Conservation (phyloP, 2,888 invertebrate genomes). For the Amphipoea oculea region DNA sequence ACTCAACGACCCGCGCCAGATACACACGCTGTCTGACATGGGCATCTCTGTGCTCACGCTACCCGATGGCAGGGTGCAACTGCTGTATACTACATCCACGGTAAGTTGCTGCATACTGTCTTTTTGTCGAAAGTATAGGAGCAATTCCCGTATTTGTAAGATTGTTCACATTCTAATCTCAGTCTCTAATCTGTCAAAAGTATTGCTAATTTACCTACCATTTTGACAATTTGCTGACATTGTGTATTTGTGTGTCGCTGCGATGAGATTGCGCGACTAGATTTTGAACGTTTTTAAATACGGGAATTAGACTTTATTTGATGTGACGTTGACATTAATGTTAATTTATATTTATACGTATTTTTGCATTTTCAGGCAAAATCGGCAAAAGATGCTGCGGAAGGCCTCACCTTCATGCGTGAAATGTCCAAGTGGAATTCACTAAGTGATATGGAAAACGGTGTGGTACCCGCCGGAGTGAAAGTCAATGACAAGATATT, state of each 20-base stretch:
- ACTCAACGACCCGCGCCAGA: conserved; percentile 96
- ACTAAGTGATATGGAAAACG: conserved; percentile 91
- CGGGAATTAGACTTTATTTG: neutral
- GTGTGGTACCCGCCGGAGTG: conserved; percentile 82
- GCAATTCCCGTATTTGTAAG: neutral
- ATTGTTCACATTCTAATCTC: neutral
- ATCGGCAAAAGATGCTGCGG: conserved; percentile 96
- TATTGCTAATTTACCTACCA: neutral
- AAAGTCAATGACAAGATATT: conserved; percentile 75
- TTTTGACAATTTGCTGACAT: neutral
- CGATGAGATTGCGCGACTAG: neutral
- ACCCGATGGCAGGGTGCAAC: conserved; percentile 97
- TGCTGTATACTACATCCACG: conserved; percentile 96
- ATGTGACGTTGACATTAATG: neutral
- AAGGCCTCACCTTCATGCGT: conserved; percentile 98
- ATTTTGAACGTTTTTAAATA: neutral
- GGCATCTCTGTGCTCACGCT: conserved; percentile 97
- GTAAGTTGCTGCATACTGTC: conserved; percentile 87
- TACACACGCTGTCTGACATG: conserved; percentile 97
- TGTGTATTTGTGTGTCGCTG: neutral
- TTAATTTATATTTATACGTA: neutral
- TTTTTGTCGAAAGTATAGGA: neutral
- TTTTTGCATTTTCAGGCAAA: conserved; percentile 92
- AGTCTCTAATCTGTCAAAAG: neutral
- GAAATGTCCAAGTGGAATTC: conserved; percentile 98